Base-by-base conservation (phyloP, 2,797 vertebrate species). In the Pantherophis alleghaniensis region DNA sequence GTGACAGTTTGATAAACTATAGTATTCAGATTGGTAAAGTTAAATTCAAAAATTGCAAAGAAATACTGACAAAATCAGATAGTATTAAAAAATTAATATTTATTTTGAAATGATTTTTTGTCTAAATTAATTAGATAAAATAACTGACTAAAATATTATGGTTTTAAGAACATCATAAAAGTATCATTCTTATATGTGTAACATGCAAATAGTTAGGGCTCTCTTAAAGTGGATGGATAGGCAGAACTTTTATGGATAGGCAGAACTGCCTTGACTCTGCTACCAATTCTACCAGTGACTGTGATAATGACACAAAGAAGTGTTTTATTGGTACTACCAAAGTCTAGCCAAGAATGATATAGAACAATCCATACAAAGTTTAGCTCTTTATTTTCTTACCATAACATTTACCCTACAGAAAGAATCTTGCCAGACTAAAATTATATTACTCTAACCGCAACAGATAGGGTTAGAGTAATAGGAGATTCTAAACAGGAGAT, bases 1-100 rank as follows among this genome's bases (percentile, higher is more conserved):
- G 28, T 87, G 57, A 20, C 47, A 63, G 47, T 88, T 57, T 59
- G 91, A n/a, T 69, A 59, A 74, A 59, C 26, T 74, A 11, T 74
- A 92, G n/a, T 92, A 59, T 79, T 53, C 63, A 88, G 20, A n/a
- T 87, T 47, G 28, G 69, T 88, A 92, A 69, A 69, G 42, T 92
- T 47, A 92, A 69, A n/a, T 26, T 53, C 53, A 87, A 66, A 74
- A 59, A 88, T 92, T 57, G 26, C 24, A 88, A 47, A 87, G 61
- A 92, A 26, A 74, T 16, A 56, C 24, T 57, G 47, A 42, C 86
- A 91, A 92, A 37, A 90, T 79, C 16, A 59, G n/a, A 4, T 22
- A 12, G 18, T 24, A 47, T 9, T 42, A 42, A 20, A 24, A 79
- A 79, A 79, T 22, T 47, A 22, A 79, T 11, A 11, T 79, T 79